Evolutionary conservation across 2,888 invertebrate species (phyloP).

Genomic region (Sphinx pinastri): DNA sequence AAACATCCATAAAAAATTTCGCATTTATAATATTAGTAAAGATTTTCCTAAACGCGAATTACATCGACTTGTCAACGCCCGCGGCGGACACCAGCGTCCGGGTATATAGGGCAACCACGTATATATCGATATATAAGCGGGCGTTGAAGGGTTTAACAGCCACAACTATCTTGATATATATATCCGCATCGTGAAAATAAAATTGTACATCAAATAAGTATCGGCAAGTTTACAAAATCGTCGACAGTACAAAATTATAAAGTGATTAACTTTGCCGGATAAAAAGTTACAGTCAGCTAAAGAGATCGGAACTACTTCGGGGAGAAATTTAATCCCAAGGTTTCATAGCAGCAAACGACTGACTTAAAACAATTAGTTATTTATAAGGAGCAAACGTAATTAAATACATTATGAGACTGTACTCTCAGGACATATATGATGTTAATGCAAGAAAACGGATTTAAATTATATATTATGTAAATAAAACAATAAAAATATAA

Average conservation of each 20-base stretch:
- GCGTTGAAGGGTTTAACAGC: no score
- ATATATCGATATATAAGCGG: no score
- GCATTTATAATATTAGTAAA: no score
- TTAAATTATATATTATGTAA: no score
- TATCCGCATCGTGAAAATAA: not conserved
- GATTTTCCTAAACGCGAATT: not conserved
- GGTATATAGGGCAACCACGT: no score
- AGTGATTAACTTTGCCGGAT: slow-evolving; percentile 9
- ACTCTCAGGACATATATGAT: no score
- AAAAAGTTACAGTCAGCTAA: slow-evolving; percentile 17
- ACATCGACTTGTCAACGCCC: no score
- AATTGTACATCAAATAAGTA: not conserved
- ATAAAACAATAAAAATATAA: not conserved
- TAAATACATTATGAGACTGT: not conserved
- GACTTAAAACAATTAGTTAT: not conserved
- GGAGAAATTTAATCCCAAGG: not conserved
- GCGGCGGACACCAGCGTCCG: no score
- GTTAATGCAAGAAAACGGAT: no score
- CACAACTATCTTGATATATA: not conserved
- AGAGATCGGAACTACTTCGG: slow-evolving; percentile 14
- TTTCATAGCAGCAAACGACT: not conserved
- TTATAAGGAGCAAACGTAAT: not conserved
- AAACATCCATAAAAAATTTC: no score
- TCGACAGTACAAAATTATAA: slow-evolving; percentile 4
- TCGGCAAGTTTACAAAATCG: not conserved